Base-by-base conservation (phyloP, 2,888 invertebrate species). In the Hyalella azteca region DNA sequence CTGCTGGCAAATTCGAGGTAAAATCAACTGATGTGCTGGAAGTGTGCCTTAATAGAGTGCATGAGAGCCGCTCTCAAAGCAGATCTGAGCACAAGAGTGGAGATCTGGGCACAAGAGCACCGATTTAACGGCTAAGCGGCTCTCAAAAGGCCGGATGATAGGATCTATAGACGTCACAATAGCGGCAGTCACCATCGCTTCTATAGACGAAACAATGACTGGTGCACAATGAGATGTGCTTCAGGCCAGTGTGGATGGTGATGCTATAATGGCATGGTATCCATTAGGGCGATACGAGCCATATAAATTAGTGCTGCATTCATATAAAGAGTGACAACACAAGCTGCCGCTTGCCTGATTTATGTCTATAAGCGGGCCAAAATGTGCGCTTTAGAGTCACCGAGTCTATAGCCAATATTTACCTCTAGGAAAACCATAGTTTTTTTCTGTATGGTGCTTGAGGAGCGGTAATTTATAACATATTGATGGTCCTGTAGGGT, bases 271-370 rank as follows among this genome's bases (percentile, higher is more conserved):
- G 66, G 36, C 19, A 66, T 32, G 66, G 66, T 36, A 66, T 66
- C 66, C 66, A 66, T 66, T 66, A 66, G 66, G 66, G 36, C 36
- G 36, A 66, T 66, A 22, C 36, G 32, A 5, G 66, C 66, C 66
- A n/a, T 36, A 66, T 66, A 66, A 66, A 66, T 66, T 66, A 66
- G 66, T n/a, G 15, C 36, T 32, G 29, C 36, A 66, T 66, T 54
- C 29, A 66, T 66, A 66, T n/a, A 29, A 29, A 66, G 36, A 66
- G 66, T 66, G 66, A 66, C 66, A 66, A 66, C 66, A 66, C 22
- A 32, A 66, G 66, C 19, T 32, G 22, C 54, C 32, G 32, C 36
- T 22, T n/a, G 36, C 29, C 29, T 66, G 66, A 66, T 66, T 66
- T 66, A 66, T 66, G 26, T 13, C n/a, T n/a, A n/a, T n/a, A n/a